phyloP scores from a whole-genome alignment of 2,888 invertebrate species.

The Metellina segmentata region DNA sequence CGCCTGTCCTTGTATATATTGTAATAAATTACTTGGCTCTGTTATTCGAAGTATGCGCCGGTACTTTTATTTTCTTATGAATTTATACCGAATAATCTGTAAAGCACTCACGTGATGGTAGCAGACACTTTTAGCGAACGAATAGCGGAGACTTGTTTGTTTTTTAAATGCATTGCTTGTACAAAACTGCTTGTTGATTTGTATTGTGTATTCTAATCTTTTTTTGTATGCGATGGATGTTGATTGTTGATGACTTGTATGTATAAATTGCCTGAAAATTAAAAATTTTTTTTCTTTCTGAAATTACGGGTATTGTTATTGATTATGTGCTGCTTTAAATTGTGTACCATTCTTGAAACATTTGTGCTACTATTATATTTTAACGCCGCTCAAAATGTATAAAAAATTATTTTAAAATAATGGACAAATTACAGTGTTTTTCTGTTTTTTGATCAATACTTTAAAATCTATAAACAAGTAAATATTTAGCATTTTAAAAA shows the following conservation, averaged over 20 bases:
- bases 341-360: too few relatives aligned
- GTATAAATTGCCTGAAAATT: background rate
- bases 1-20: conserved; percentile 51
- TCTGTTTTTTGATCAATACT: too few relatives aligned
- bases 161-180: background rate
- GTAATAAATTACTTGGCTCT: conserved; percentile 49
- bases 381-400: too few relatives aligned
- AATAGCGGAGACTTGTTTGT: background rate
- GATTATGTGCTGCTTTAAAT: too few relatives aligned
- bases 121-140: background rate
- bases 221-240: too few relatives aligned
- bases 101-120: conserved; percentile 42
- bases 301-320: background rate
- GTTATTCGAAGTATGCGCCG: conserved; percentile 32
- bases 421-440: too few relatives aligned
- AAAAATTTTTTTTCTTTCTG: background rate
- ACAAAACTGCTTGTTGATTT: background rate
- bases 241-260: background rate
- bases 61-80: conserved; percentile 20
- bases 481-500: too few relatives aligned
- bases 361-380: too few relatives aligned
- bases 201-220: background rate
- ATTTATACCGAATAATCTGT: conserved; percentile 24
- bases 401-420: too few relatives aligned
- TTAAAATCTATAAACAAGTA: too few relatives aligned